Conservation (phyloP, 2,797 vertebrate genomes). For the Caiman crocodilus region DNA sequence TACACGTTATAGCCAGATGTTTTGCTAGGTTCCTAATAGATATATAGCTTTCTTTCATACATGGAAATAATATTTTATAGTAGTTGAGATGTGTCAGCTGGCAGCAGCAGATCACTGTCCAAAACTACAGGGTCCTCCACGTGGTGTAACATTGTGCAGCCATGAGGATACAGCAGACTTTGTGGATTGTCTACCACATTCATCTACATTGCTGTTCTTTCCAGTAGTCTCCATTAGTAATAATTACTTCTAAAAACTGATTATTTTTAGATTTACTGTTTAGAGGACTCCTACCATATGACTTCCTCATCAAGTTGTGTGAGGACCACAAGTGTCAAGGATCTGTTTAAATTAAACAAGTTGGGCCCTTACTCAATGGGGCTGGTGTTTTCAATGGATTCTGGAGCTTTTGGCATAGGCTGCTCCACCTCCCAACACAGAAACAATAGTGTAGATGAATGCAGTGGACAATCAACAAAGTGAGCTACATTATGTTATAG, state of each 20-base stretch:
- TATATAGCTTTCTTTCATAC: slow-evolving; percentile 27
- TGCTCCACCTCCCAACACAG: background rate
- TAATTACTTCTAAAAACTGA: too few relatives aligned
- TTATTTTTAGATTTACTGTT: too few relatives aligned
- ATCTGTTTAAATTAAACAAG: background rate
- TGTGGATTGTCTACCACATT: background rate
- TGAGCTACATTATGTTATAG: background rate
- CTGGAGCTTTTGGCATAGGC: too few relatives aligned
- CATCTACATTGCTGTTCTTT: background rate
- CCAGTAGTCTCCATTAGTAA: background rate
- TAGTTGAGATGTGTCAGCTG: background rate
- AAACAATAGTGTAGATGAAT: background rate
- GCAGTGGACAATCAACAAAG: background rate
- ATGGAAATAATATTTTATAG: background rate
- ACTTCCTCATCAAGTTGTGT: background rate
- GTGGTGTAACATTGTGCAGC: too few relatives aligned
- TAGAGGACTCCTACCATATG: background rate
- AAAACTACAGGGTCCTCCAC: too few relatives aligned
- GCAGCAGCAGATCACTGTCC: too few relatives aligned
- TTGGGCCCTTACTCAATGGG: background rate
- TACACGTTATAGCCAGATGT: slow-evolving; percentile 14
- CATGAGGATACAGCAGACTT: too few relatives aligned
- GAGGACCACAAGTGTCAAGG: background rate
- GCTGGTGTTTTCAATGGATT: background rate
- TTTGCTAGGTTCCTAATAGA: background rate